Evolutionary conservation across 2,797 vertebrate genomes (phyloP).

Genomic region (Acipenser oxyrinchus): DNA sequence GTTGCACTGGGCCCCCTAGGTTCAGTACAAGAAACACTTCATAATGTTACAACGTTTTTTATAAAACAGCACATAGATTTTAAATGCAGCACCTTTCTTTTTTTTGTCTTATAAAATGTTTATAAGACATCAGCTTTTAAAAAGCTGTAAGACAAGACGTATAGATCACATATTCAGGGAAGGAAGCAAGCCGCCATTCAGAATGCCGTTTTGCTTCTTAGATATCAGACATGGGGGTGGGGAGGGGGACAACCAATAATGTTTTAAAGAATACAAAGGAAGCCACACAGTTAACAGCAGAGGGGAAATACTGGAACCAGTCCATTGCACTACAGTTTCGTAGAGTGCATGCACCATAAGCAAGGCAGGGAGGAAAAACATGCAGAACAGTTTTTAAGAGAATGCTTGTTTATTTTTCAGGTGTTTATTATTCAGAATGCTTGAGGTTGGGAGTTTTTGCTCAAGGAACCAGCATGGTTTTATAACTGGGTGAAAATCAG

Average conservation of each 20-base stretch:
- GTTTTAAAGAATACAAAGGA: slow-evolving; percentile 15
- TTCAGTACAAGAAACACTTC: slow-evolving; percentile 73
- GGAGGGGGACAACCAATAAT: slow-evolving; percentile 18
- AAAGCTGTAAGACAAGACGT: slow-evolving; percentile 20
- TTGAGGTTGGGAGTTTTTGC: too few species aligned
- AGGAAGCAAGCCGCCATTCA: slow-evolving; percentile 32
- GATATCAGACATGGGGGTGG: slow-evolving; percentile 12
- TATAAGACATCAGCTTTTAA: slow-evolving; percentile 23
- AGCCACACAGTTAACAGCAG: slow-evolving; percentile 8
- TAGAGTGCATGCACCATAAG: slow-evolving; percentile 30
- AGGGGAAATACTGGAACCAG: slow-evolving; percentile 10
- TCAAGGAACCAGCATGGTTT: too few species aligned
- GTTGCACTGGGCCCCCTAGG: slow-evolving; percentile 85
- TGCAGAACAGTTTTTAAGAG: slow-evolving; percentile 25
- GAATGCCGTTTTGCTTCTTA: slow-evolving; percentile 8
- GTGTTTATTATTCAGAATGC: too few species aligned
- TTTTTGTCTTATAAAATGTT: slow-evolving; percentile 37
- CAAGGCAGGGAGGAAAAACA: slow-evolving; percentile 26
- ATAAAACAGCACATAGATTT: slow-evolving; percentile 19
- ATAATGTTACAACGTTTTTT: slow-evolving; percentile 51
- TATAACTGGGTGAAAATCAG: too few species aligned
- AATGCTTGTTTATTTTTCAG: too few species aligned
- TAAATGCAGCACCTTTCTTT: slow-evolving; percentile 35
- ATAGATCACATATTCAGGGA: slow-evolving; percentile 36
- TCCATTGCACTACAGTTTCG: slow-evolving; percentile 23